Evolutionary conservation across 2,888 invertebrate genomes (phyloP).

Genomic region (Callosobruchus maculatus): DNA sequence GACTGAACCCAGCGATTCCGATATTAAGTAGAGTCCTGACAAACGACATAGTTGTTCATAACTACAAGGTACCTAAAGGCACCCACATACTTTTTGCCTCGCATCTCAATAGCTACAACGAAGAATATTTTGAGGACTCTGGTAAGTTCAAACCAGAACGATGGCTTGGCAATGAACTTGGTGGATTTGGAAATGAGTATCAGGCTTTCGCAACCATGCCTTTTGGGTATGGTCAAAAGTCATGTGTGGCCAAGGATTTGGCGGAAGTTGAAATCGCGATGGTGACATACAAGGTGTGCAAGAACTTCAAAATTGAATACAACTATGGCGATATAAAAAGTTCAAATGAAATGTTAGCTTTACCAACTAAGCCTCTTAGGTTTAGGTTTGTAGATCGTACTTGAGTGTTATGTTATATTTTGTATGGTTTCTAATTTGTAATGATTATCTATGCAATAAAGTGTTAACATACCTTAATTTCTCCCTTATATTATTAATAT

Average conservation of each 20-base stretch:
- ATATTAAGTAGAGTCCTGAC: conserved; percentile 58
- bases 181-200: conserved; percentile 20
- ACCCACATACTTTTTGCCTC: conserved; percentile 64
- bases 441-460: not conserved
- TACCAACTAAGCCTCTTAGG: conserved; percentile 59
- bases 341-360: conserved; percentile 56
- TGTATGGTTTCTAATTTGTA: not conserved
- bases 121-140: conserved; percentile 64
- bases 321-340: conserved; percentile 63
- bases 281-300: conserved; percentile 57
- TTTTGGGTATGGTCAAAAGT: conserved; percentile 60
- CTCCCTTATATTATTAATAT: not conserved
- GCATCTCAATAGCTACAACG: conserved; percentile 58
- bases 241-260: conserved; percentile 60
- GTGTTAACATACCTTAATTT: not conserved
- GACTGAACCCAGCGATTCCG: conserved; percentile 65
- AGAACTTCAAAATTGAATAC: conserved; percentile 62
- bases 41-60: conserved; percentile 58
- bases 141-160: conserved; percentile 59
- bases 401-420: not conserved
- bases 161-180: conserved; percentile 50
- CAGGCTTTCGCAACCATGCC: conserved; percentile 60
- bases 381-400: conserved; percentile 59
- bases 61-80: conserved; percentile 54
- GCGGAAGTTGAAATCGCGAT: conserved; percentile 59